These are phyloP conservation scores for Chrysemys picta DNA, from an alignment of 2,113 vertebrate species.

Conservation along the genomic window DNA sequence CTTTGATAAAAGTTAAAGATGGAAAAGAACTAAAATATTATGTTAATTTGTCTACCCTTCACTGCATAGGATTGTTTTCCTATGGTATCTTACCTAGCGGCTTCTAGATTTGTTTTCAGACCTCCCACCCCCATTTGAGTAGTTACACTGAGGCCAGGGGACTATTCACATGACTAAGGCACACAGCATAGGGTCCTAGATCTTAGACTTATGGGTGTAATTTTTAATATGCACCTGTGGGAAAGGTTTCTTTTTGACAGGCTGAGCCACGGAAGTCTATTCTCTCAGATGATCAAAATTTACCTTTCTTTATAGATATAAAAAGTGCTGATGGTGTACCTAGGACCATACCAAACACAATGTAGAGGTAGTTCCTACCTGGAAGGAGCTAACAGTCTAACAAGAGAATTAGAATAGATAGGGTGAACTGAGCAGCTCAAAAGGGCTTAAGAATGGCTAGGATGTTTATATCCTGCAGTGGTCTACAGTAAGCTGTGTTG, in stretches of 20 bases:
- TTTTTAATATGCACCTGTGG: background rate
- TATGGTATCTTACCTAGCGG: background rate
- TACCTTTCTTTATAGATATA: background rate
- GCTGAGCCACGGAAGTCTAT: background rate
- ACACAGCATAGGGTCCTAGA: background rate
- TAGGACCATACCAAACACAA: background rate
- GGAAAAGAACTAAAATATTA: background rate
- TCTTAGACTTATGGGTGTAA: background rate
- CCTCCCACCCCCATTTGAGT: background rate
- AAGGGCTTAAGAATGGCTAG: background rate
- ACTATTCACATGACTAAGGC: background rate
- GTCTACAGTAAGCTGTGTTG: background rate
- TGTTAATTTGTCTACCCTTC: background rate
- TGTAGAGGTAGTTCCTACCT: background rate
- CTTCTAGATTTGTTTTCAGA: background rate
- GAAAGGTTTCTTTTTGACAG: background rate
- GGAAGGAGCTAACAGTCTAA: background rate
- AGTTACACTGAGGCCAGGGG: background rate
- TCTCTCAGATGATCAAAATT: background rate
- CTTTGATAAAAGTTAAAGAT: background rate
- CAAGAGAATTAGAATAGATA: background rate
- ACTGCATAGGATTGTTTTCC: background rate
- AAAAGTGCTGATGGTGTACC: background rate
- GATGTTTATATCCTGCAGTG: background rate
- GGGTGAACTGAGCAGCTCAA: background rate